Evolutionary conservation across 37 sponge, comb jelly and placozoan species (phyloP), one percentile per base, ranked within the genome.

Genomic region (Aplysina aerophoba): DNA sequence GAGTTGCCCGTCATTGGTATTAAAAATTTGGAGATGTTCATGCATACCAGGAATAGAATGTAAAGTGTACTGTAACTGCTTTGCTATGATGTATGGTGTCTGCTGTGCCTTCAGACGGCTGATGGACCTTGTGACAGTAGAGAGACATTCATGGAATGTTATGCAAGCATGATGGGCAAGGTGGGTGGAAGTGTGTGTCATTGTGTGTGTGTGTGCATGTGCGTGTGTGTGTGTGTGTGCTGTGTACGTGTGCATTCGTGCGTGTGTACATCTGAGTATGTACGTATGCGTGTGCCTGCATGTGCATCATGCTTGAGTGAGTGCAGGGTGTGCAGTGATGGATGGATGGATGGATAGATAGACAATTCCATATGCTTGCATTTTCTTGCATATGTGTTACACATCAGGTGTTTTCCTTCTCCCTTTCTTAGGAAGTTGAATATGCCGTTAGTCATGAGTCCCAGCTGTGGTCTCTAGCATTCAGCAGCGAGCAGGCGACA

Each of bases 161-260:
- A 27, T 11, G 5, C 4, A 8, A 62, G 13, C 63, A 62, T 4
- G 11, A 15, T 57, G 59, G 2, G 11, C 12, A 4, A 25, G 25
- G n/a, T 27, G 63, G 11, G 25, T 62, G 27, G 25, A 25, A 62
- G 13, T 62, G 63, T 62, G 63, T 62, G 63, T 62, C 12, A 14
- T 4, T 62, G 63, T 62, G 63, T 62, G 63, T 62, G 63, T 62
- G 71, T 69, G 71, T 69, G 71, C 30, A 35, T 69, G 71, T 69
- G 71, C 30, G 71, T 69, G 71, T 69, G 71, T 69, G 71, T 69
- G 71, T 69, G 33, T 30, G 33, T 69, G 71, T 69, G 25, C n/a
- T 57, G 59, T 57, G 59, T 17, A 62, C 4, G 63, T 62, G 63
- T 62, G 63, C 12, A 14, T 62, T 4, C 27, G 13, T 3, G 71